Conservation (phyloP, 2,113 vertebrate genomes). For the Sardina pilchardus region DNA sequence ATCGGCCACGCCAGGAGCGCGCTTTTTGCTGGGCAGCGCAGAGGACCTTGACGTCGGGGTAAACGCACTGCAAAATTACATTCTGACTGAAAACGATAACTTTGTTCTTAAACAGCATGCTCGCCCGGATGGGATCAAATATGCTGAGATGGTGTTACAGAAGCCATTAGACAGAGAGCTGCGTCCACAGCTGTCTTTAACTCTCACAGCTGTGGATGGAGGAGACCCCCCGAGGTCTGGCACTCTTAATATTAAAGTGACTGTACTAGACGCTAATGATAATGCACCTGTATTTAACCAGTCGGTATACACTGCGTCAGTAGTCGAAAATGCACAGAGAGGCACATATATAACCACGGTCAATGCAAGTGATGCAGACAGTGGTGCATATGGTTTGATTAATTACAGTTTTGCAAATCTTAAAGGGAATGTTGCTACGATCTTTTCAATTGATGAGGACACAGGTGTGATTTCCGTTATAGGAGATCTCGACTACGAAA, state of each 20-base stretch:
- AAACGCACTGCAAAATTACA: slow-evolving; percentile 65
- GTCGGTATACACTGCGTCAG: slow-evolving; percentile 53
- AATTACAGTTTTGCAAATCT: slow-evolving; percentile 65
- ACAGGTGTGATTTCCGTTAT: slow-evolving; percentile 61
- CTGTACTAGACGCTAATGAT: slow-evolving; percentile 67
- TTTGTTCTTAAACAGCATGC: slow-evolving; percentile 58
- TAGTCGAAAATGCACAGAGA: slow-evolving; percentile 55
- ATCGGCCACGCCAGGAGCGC: slow-evolving; percentile 58
- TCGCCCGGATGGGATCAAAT: slow-evolving; percentile 54
- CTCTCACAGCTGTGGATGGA: slow-evolving; percentile 66
- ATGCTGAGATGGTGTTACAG: slow-evolving; percentile 65
- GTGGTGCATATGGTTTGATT: slow-evolving; percentile 62
- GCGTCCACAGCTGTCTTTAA: slow-evolving; percentile 56
- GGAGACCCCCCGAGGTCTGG: slow-evolving; percentile 63
- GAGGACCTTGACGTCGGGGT: slow-evolving; percentile 66
- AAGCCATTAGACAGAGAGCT: slow-evolving; percentile 63
- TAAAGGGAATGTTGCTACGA: slow-evolving; percentile 50
- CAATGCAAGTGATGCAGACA: slow-evolving; percentile 65
- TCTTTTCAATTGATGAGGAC: slow-evolving; percentile 61
- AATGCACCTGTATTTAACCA: slow-evolving; percentile 65
- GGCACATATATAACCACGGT: slow-evolving; percentile 57
- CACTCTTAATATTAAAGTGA: slow-evolving; percentile 54
- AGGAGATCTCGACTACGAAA: slow-evolving; percentile 66
- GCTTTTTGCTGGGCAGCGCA: slow-evolving; percentile 62
- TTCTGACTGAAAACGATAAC: slow-evolving; percentile 62